Conservation (phyloP, 1,140 invertebrate genomes). For the Polyergus mexicanus region DNA sequence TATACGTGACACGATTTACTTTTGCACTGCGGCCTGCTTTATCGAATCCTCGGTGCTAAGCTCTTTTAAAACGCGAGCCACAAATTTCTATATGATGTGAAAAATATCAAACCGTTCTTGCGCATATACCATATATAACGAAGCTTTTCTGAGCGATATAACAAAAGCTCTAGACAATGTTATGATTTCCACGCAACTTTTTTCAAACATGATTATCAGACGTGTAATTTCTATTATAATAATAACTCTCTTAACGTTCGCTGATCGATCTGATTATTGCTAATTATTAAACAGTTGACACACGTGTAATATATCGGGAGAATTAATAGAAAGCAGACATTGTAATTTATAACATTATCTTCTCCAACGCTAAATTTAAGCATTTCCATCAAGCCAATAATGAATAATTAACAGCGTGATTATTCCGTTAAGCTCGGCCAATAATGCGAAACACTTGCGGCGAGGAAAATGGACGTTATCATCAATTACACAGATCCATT, state of each 20-base stretch:
- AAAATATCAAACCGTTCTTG: neutral
- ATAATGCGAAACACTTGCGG: slow-evolving; percentile 40
- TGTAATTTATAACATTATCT: slow-evolving; percentile 10
- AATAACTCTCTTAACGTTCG: neutral
- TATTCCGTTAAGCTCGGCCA: slow-evolving; percentile 35
- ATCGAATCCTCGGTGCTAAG: neutral
- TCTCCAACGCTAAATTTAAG: slow-evolving; percentile 17
- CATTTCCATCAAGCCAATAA: slow-evolving; percentile 37
- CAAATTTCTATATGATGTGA: neutral
- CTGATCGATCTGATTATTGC: neutral
- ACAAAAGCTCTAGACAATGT: neutral
- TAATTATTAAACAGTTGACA: slow-evolving; percentile 20
- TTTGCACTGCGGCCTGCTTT: neutral
- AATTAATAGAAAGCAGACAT: slow-evolving; percentile 5
- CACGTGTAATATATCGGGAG: neutral
- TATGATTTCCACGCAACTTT: neutral
- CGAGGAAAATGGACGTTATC: slow-evolving; percentile 30
- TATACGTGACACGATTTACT: neutral
- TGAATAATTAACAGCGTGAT: slow-evolving; percentile 41
- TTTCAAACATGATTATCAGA: neutral
- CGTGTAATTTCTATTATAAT: neutral
- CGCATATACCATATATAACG: neutral
- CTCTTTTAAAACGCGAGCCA: neutral
- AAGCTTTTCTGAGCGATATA: neutral
- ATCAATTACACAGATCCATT: slow-evolving; percentile 41